phyloP scores from a whole-genome alignment of 2,113 vertebrate genomes.

The Vicugna pacos region DNA sequence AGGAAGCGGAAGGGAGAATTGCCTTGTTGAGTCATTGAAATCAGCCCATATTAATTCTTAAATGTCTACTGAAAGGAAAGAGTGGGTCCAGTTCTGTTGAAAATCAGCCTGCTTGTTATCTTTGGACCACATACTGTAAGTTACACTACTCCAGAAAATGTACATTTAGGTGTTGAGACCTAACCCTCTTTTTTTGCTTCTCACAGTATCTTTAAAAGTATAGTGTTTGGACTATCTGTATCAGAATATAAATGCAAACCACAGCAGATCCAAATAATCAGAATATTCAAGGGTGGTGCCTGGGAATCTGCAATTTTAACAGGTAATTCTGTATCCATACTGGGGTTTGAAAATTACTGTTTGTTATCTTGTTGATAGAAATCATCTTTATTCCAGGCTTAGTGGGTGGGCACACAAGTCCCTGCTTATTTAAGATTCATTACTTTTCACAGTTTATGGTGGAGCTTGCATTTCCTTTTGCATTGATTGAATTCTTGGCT shows the following conservation, averaged over 20 bases:
- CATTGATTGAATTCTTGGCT: slow-evolving; percentile 43
- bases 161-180: slow-evolving; percentile 10
- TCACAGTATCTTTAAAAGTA: background rate
- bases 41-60: slow-evolving; percentile 23
- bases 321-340: background rate
- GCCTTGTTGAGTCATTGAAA: slow-evolving; percentile 31
- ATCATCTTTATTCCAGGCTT: slow-evolving; percentile 34
- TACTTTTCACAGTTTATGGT: slow-evolving; percentile 48
- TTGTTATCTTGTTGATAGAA: slow-evolving; percentile 45
- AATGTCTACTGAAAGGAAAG: background rate
- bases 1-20: background rate
- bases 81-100: background rate
- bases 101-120: background rate
- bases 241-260: background rate
- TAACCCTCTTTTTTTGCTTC: background rate
- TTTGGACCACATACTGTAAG: background rate
- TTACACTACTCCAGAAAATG: background rate
- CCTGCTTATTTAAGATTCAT: slow-evolving; percentile 51
- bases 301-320: slow-evolving; percentile 4
- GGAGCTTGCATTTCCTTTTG: slow-evolving; percentile 49
- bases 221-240: background rate
- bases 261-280: background rate
- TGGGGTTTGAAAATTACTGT: slow-evolving; percentile 51
- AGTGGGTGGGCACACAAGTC: background rate
- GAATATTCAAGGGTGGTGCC: background rate